phyloP scores from a whole-genome alignment of 2,113 vertebrate species.

The Melozone crissalis region DNA sequence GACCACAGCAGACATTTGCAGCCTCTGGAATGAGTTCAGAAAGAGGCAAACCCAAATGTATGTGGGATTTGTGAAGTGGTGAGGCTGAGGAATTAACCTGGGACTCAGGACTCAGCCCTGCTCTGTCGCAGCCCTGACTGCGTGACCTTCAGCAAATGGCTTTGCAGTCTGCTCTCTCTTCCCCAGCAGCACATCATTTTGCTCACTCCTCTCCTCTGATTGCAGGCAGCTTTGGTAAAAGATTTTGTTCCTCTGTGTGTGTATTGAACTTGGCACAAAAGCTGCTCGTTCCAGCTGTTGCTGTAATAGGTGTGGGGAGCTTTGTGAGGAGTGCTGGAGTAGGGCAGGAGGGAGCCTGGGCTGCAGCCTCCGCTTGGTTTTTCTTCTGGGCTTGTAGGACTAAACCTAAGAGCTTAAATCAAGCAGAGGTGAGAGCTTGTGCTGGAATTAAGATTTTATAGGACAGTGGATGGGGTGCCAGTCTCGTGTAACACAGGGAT shows the following conservation, averaged over 20 bases:
- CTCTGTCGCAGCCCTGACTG: not conserved
- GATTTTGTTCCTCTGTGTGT: not conserved
- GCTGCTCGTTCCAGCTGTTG: constrained; percentile 2
- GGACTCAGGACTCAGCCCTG: not conserved
- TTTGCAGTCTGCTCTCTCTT: not conserved
- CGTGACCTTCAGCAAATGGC: constrained; percentile 3
- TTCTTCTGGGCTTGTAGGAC: not conserved
- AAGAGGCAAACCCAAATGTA: not conserved
- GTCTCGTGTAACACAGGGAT: not conserved
- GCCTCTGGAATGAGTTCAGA: not conserved
- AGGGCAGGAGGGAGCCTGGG: not conserved
- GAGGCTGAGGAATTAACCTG: not conserved
- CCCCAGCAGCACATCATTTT: not conserved
- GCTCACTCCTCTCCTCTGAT: constrained; percentile 24
- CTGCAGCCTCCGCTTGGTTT: not conserved
- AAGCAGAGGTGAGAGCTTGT: not conserved
- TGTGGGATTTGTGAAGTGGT: not conserved
- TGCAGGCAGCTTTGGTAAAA: constrained; percentile 37
- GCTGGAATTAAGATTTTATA: not conserved
- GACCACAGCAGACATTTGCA: not conserved
- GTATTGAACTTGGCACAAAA: constrained; percentile 43
- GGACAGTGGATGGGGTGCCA: not conserved
- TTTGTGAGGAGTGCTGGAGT: not conserved
- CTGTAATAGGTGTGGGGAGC: not conserved
- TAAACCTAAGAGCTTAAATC: not conserved